These are phyloP conservation scores for Ectemnius lituratus DNA, from an alignment of 2,888 invertebrate species.

Conservation along the genomic window DNA sequence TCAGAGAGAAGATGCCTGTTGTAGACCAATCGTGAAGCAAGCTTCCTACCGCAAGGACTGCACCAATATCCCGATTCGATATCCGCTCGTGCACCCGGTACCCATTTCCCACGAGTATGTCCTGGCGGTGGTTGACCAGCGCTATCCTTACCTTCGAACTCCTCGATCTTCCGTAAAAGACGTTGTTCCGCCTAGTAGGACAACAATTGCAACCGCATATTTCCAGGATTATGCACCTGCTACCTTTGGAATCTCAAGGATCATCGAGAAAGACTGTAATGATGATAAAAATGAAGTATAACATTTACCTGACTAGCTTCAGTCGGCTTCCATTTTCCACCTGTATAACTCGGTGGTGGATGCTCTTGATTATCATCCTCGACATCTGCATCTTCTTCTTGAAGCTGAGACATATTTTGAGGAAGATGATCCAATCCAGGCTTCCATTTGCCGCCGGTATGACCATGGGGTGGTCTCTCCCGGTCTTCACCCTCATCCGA, in stretches of 20 bases:
- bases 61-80: constrained; percentile 86
- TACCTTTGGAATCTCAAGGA: background rate
- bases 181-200: background rate
- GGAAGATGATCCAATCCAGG: constrained; percentile 78
- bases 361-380: constrained; percentile 60
- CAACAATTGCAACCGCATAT: background rate
- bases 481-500: constrained; percentile 79
- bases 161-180: constrained; percentile 63
- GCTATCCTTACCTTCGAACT: constrained; percentile 62
- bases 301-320: constrained; percentile 58
- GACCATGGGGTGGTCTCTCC: constrained; percentile 79
- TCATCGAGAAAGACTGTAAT: too few relatives aligned
- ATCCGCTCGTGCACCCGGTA: constrained; percentile 81
- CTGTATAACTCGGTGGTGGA: constrained; percentile 80
- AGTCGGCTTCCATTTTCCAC: constrained; percentile 83
- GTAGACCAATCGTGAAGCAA: constrained; percentile 87
- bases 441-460: constrained; percentile 88
- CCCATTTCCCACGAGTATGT: constrained; percentile 90
- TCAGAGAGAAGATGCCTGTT: constrained; percentile 88
- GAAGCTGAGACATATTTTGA: constrained; percentile 70
- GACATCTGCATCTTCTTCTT: constrained; percentile 71
- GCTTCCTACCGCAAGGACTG: constrained; percentile 87
- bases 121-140: constrained; percentile 81
- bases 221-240: background rate
- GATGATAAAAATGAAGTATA: background rate